Conservation (phyloP, 2,888 invertebrate genomes). For the Chironomus tentans region DNA sequence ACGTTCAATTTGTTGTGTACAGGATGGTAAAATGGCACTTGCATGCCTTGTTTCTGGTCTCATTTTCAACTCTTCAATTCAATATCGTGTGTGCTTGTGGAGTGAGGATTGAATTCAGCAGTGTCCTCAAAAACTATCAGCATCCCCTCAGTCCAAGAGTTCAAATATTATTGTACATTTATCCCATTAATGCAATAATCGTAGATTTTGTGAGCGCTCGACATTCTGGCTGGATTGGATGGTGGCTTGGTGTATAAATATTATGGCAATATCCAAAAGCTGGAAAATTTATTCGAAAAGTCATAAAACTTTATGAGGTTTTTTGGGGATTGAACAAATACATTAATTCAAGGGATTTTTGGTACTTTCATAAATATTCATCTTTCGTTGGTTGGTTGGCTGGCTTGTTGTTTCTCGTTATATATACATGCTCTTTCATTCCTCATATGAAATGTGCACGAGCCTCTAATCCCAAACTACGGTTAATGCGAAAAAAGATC, state of each 20-base stretch:
- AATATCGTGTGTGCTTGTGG: neutral
- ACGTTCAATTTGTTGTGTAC: neutral
- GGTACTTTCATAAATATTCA: constrained; percentile 26
- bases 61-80: neutral
- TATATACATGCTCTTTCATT: neutral
- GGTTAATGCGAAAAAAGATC: neutral
- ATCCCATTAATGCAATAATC: neutral
- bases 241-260: neutral
- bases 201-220: neutral
- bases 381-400: neutral
- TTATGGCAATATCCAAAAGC: neutral
- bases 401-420: neutral
- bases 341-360: constrained; percentile 25
- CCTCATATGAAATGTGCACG: neutral
- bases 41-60: neutral
- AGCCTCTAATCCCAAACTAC: constrained; percentile 11
- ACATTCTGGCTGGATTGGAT: neutral
- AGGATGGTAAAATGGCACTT: too few species aligned
- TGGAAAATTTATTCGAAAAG: constrained; percentile 23
- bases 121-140: too few species aligned
- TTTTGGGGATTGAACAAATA: constrained; percentile 26
- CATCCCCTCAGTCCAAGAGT: neutral
- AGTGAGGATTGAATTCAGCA: too few species aligned
- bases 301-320: constrained; percentile 21
- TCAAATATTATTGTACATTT: neutral